phyloP scores from a whole-genome alignment of 2,888 invertebrate genomes.

The Sinodicranocentrus sp. region DNA sequence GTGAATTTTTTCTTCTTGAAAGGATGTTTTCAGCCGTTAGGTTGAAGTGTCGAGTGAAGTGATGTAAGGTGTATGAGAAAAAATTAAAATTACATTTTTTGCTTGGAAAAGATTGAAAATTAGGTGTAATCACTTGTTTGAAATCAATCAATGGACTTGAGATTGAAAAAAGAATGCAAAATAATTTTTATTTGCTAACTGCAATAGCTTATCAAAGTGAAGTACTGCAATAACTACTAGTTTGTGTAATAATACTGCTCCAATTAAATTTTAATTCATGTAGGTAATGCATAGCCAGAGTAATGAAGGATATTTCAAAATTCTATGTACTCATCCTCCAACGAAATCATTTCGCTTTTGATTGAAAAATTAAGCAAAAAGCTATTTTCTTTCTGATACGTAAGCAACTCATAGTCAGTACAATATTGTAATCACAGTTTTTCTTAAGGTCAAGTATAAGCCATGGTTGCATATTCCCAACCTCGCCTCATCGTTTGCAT shows the following conservation, averaged over 20 bases:
- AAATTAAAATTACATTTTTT: background rate
- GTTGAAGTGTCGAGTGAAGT: background rate
- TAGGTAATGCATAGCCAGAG: too few species aligned
- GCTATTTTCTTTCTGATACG: too few species aligned
- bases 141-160: background rate
- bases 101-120: background rate
- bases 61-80: constrained; percentile 3
- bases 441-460: background rate
- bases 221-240: too few species aligned
- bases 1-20: background rate
- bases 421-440: too few species aligned
- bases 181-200: background rate
- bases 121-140: background rate
- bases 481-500: background rate
- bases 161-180: background rate
- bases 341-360: too few species aligned
- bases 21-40: background rate
- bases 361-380: too few species aligned
- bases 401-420: too few species aligned
- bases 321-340: too few species aligned
- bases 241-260: too few species aligned
- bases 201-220: background rate
- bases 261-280: too few species aligned
- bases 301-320: too few species aligned
- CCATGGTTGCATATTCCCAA: background rate